Evolutionary conservation across 1,140 invertebrate species (phyloP), one percentile per base, ranked within the genome.

Genomic region (Saccostrea echinata): DNA sequence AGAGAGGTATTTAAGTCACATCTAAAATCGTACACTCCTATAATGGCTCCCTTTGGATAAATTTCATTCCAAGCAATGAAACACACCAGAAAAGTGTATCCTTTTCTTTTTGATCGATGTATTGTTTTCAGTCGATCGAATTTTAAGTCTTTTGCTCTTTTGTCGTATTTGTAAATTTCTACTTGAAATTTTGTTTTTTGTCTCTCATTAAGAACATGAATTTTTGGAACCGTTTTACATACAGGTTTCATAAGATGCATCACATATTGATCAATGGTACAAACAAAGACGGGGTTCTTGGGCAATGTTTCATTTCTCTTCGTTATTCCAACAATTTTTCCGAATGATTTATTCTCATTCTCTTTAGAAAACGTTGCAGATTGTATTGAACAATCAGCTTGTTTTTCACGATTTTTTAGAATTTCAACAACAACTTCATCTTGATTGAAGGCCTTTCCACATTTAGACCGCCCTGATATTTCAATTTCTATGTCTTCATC

Each of bases 351-450:
- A 27, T 9, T 27, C 8, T 71, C 24, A 27, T 0, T 12, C 21
- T 24, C 21, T 33, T 71, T 71, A 30, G 43, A 21, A 55, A 12
- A 55, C 11, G 53, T 55, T 6, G 3, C 18, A 16, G 53, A 6
- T 18, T 18, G 53, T 55, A 1, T 16, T 55, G 53, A 55, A 55
- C 1, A 3, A 89, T 83, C 16, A 86, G 85, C 12, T 82, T 12
- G 13, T 9, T 51, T 21, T 24, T 82, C 13, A 27, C 80, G 35
- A 33, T 18, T 30, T 57, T 88, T 87, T 8, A 93, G 64, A 18
- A 94, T 61, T 88, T 93, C 89, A 8, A 94, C 93, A 30, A 92
- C 86, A 35, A 94, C 94, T 43, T 91, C 91, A 89, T 94, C 94
- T 52, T 90, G 91, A 43, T 90, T 90, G 86, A 92, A 93, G 3